Evolutionary conservation across 2,797 vertebrate genomes (phyloP).

Genomic region (Trematomus bernacchii): DNA sequence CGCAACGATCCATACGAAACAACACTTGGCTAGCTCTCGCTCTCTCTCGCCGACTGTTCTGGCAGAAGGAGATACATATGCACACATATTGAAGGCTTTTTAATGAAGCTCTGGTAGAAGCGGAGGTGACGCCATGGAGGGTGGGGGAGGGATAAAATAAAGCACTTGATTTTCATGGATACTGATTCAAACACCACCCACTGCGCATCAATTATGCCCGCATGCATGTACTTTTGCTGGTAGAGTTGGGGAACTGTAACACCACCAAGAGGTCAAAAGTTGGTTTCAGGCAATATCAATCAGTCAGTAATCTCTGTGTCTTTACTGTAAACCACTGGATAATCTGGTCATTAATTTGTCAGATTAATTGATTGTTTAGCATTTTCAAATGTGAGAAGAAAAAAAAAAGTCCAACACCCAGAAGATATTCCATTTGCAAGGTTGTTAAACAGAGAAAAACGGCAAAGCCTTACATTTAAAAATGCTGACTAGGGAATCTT

Average conservation of each 20-base stretch:
- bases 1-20: slow-evolving; percentile 95
- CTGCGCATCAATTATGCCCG: slow-evolving; percentile 58
- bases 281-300: slow-evolving; percentile 11
- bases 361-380: not conserved
- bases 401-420: not conserved
- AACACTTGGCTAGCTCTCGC: slow-evolving; percentile 80
- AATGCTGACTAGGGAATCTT: not conserved
- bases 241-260: slow-evolving; percentile 14
- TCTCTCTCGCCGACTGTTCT: slow-evolving; percentile 61
- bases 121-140: slow-evolving; percentile 49
- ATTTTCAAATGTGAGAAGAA: not conserved
- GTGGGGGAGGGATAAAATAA: slow-evolving; percentile 60
- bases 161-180: slow-evolving; percentile 46
- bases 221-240: slow-evolving; percentile 38
- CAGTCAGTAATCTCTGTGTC: not conserved
- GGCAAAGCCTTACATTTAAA: not conserved
- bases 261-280: slow-evolving; percentile 25
- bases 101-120: slow-evolving; percentile 74
- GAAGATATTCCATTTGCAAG: not conserved
- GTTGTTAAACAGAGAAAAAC: not conserved
- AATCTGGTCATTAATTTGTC: not conserved
- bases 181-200: slow-evolving; percentile 51
- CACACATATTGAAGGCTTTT: slow-evolving; percentile 94
- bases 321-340: not conserved
- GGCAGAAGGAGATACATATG: slow-evolving; percentile 87